phyloP scores from a whole-genome alignment of 1,140 invertebrate species.

The Drosophila takahashii region DNA sequence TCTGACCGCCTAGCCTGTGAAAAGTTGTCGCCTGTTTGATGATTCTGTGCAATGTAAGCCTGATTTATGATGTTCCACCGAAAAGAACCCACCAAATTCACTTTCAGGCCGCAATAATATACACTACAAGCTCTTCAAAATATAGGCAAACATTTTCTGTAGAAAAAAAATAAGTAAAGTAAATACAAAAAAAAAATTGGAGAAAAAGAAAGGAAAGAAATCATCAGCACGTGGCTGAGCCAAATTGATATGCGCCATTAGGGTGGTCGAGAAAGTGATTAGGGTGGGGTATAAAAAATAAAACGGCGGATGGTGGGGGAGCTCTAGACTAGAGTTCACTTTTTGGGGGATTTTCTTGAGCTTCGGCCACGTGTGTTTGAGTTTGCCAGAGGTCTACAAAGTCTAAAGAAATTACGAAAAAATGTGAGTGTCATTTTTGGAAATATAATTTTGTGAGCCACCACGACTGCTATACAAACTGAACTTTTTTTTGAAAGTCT shows the following conservation, averaged over 20 bases:
- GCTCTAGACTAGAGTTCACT: conserved; percentile 25
- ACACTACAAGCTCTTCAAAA: conserved; percentile 62
- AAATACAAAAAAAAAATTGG: conserved; percentile 30
- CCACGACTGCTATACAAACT: not conserved
- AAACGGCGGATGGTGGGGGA: not conserved
- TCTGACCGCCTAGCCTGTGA: conserved; percentile 17
- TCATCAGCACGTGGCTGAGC: conserved; percentile 68
- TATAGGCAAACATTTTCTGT: conserved; percentile 44
- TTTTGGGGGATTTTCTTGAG: conserved; percentile 35
- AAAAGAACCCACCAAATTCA: conserved; percentile 40
- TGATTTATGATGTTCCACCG: conserved; percentile 77
- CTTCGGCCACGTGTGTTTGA: conserved; percentile 17
- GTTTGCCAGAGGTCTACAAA: conserved; percentile 12
- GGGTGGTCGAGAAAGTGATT: conserved; percentile 67
- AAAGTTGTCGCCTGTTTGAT: conserved; percentile 76
- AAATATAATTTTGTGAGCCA: too few relatives aligned
- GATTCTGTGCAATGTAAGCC: conserved; percentile 83
- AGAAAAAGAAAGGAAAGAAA: conserved; percentile 39
- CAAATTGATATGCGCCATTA: conserved; percentile 84
- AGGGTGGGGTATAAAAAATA: conserved; percentile 13
- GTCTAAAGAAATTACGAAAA: conserved; percentile 28
- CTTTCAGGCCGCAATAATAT: conserved; percentile 54
- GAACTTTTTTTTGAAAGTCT: too few relatives aligned
- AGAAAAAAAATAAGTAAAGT: conserved; percentile 41
- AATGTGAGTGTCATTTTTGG: conserved; percentile 6